Evolutionary conservation across 37 sponge, comb jelly and placozoan species (phyloP), one percentile per base, ranked within the genome.

Genomic region (Amphimedon queenslandica): DNA sequence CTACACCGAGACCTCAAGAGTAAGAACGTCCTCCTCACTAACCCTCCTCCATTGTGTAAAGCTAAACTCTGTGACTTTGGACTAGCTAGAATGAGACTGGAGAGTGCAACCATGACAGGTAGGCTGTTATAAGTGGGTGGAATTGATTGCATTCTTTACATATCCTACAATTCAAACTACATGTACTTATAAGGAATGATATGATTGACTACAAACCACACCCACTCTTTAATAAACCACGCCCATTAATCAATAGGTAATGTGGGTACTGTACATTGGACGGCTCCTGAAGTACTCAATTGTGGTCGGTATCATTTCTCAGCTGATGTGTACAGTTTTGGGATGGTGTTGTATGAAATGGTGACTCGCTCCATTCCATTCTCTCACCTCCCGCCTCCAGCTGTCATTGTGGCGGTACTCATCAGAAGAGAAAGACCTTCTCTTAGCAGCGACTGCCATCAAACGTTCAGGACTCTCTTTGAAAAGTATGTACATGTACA

Each of bases 31-130:
- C 43, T 78, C 37, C 69, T 85, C 0, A 79, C 73, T 63, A 60
- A 37, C n/a, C 37, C 68, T 18, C 85, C 64, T 16, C 85, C 74
- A 21, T 70, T 64, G n/a, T 74, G 83, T 57, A 77, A 83, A 63
- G 93, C 93, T 10, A 93, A 93, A 70, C 81, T 93, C 35, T 93
- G 93, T 82, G 93, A 93, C 79, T 93, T 93, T 88, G 93, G 93
- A 0, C 75, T 93, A 66, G 77, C 90, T 24, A 71, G 85, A 36
- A 65, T 93, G 75, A 86, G 90, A 38, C 77, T 76, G 41, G 93
- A 93, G 69, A 88, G 78, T 35, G 93, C 89, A 40, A 93, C 93
- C 3, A 84, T 93, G 89, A 93, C 93, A 53, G 84, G 84, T 84
- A 43, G 0, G 2, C 11, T 23, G 3, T 25, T 27, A 37, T 42